Conservation (phyloP, 2,888 invertebrate species). For the Polyploca ridens region DNA sequence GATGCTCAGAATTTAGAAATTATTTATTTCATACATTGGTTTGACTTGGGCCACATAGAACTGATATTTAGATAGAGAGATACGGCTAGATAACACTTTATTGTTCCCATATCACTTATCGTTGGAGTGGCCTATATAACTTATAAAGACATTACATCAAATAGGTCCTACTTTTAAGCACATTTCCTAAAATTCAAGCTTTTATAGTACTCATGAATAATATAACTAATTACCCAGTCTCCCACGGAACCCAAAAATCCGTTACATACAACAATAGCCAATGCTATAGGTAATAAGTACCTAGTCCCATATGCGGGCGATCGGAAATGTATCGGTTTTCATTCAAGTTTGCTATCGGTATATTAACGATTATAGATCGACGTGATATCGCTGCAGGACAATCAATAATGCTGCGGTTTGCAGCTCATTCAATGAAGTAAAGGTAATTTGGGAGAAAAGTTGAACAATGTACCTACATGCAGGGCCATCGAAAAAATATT, state of each 20-base stretch:
- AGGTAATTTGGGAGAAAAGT: neutral
- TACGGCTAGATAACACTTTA: too few species aligned
- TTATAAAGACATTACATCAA: too few species aligned
- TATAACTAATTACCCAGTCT: conserved; percentile 15
- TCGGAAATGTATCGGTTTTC: conserved; percentile 31
- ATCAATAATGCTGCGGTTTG: conserved; percentile 10
- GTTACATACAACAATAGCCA: conserved; percentile 33
- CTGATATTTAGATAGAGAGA: too few species aligned
- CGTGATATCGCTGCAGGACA: conserved; percentile 27
- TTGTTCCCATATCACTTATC: too few species aligned
- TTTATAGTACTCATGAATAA: neutral
- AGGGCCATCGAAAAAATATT: neutral
- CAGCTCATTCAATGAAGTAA: neutral
- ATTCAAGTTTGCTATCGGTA: conserved; percentile 32
- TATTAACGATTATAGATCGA: conserved; percentile 45
- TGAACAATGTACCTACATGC: neutral
- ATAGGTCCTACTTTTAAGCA: too few species aligned
- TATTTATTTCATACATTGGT: neutral
- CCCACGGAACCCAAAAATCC: conserved; percentile 44
- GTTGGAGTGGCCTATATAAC: too few species aligned
- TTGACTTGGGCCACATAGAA: neutral
- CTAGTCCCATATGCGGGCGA: conserved; percentile 49
- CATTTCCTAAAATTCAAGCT: too few species aligned
- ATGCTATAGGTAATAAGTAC: conserved; percentile 41
- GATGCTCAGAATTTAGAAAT: neutral